Percentiles rank a stretch among this genome's conserved stretches.
Conservation (phyloP, 2,113 vertebrate genomes). For the Mus musculus region GRCm39 chr10:64078001-64078500, state of each 20-base stretch:
- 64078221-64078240: not conserved
- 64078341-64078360: too few species aligned
- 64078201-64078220: not conserved
- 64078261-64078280: not conserved
- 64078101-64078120: not conserved
- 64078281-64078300: not conserved
- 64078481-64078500: not conserved
- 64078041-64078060: not conserved
- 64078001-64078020: not conserved
- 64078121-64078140: not conserved
- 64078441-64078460: constrained; percentile 13
- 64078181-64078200: not conserved
- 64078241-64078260: not conserved
- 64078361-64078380: too few species aligned
- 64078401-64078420: not conserved
- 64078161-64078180: not conserved
- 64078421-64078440: not conserved
- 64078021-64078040: not conserved
- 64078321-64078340: too few species aligned
- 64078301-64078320: too few species aligned
- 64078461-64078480: not conserved
- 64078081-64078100: not conserved
- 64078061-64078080: not conserved
- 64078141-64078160: not conserved
- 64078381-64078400: too few species aligned